Percentiles rank a stretch among this genome's conserved stretches.
These are phyloP conservation scores for Brachyhypopomus gauderio DNA, from an alignment of 2,113 vertebrate species.

Conservation along the genomic window DNA sequence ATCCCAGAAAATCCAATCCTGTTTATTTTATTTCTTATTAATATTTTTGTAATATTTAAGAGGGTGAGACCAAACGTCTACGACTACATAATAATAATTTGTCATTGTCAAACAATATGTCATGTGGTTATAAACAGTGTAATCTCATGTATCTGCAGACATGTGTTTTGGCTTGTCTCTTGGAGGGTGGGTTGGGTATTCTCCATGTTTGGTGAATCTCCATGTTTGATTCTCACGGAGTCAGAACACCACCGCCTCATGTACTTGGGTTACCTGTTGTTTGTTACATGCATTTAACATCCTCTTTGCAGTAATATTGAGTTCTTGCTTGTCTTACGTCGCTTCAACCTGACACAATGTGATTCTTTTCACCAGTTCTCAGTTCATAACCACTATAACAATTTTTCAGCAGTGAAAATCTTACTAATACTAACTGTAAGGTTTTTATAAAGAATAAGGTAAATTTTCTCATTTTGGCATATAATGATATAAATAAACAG, in stretches of 20 bases:
- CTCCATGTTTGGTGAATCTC: not conserved
- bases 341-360: not conserved
- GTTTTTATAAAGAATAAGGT: not conserved
- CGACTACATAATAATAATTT: too few relatives aligned
- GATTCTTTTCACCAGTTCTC: not conserved
- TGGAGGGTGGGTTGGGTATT: not conserved
- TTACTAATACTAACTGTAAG: not conserved
- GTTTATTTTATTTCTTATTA: not conserved
- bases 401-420: not conserved
- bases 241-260: not conserved
- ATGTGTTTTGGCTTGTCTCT: not conserved
- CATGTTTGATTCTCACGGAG: not conserved
- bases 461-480: not conserved
- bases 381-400: not conserved
- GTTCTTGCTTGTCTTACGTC: not conserved
- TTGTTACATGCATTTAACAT: not conserved
- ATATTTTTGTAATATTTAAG: constrained; percentile 8
- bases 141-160: not conserved
- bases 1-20: constrained; percentile 51
- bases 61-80: not conserved
- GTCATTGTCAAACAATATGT: too few relatives aligned
- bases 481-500: not conserved
- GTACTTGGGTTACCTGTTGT: not conserved
- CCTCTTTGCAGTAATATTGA: not conserved
- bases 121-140: not conserved